These are phyloP conservation scores for Paratilapia polleni DNA, from an alignment of 2,113 vertebrate genomes.

Conservation along the genomic window DNA sequence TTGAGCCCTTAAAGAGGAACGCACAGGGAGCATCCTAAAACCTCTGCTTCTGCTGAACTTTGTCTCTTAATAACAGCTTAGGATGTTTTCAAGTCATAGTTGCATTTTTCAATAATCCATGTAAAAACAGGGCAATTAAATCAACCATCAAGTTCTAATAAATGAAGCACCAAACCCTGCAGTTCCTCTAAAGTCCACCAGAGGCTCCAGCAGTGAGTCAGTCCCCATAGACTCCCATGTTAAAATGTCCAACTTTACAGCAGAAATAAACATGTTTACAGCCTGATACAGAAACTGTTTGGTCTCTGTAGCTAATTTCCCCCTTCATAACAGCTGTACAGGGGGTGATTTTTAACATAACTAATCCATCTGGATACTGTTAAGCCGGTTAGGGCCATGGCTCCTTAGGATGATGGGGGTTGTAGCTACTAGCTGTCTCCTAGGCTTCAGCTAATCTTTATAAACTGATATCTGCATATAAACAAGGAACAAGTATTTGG, in stretches of 20 bases:
- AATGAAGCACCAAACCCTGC: background rate
- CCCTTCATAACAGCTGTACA: no score
- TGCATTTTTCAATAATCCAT: background rate
- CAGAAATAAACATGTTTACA: no score
- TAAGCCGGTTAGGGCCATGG: fast-evolving
- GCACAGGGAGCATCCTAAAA: background rate
- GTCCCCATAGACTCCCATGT: no score
- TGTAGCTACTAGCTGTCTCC: background rate
- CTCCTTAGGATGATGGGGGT: background rate
- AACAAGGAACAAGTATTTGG: background rate
- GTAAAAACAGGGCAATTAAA: background rate
- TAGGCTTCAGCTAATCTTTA: background rate
- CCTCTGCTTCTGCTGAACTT: background rate
- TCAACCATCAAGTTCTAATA: background rate
- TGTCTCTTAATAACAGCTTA: background rate
- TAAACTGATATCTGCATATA: background rate
- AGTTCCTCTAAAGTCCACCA: background rate
- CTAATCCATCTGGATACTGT: no score
- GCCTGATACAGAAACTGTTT: no score
- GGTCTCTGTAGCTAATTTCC: no score
- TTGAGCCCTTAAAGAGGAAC: no score
- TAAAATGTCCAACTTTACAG: no score
- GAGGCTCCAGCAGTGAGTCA: background rate
- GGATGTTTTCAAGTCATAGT: background rate
- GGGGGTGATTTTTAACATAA: no score